Evolutionary conservation across 1,140 invertebrate genomes (phyloP).

Genomic region (Drosophila pachea): DNA sequence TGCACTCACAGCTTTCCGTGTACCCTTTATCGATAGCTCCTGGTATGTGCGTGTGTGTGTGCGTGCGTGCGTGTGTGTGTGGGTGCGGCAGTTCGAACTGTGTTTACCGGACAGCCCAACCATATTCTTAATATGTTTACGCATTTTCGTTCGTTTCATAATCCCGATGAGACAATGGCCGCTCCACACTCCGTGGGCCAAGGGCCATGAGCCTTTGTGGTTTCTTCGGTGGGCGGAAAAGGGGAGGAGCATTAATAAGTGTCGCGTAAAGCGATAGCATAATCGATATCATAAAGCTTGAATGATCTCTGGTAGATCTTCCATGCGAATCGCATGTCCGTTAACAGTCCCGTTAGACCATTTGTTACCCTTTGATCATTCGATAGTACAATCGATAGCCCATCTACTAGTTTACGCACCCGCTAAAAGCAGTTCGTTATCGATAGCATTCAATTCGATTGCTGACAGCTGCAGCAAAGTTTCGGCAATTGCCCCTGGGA

Average conservation of each 20-base stretch:
- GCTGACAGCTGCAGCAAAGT: slow-evolving; percentile 7
- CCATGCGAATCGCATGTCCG: too few species aligned
- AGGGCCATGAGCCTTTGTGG: too few species aligned
- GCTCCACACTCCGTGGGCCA: too few species aligned
- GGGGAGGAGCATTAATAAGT: neutral
- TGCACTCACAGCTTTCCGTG: slow-evolving; percentile 14
- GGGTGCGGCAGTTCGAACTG: slow-evolving; percentile 11
- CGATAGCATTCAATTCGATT: neutral
- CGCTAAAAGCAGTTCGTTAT: neutral
- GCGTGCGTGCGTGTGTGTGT: neutral
- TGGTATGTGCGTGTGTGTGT: too few species aligned
- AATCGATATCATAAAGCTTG: neutral
- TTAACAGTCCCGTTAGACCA: too few species aligned
- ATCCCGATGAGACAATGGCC: slow-evolving; percentile 30
- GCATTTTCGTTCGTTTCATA: slow-evolving; percentile 35
- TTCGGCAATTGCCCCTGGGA: slow-evolving; percentile 31
- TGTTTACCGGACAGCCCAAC: too few species aligned
- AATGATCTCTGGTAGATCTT: too few species aligned
- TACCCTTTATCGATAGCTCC: slow-evolving; percentile 14
- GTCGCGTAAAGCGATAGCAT: neutral
- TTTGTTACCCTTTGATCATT: too few species aligned
- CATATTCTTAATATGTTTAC: slow-evolving; percentile 24
- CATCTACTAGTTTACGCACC: too few species aligned
- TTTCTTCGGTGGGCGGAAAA: too few species aligned
- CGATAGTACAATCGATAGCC: too few species aligned